phyloP scores from a whole-genome alignment of 2,888 invertebrate species.

The Cerastis leucographa region DNA sequence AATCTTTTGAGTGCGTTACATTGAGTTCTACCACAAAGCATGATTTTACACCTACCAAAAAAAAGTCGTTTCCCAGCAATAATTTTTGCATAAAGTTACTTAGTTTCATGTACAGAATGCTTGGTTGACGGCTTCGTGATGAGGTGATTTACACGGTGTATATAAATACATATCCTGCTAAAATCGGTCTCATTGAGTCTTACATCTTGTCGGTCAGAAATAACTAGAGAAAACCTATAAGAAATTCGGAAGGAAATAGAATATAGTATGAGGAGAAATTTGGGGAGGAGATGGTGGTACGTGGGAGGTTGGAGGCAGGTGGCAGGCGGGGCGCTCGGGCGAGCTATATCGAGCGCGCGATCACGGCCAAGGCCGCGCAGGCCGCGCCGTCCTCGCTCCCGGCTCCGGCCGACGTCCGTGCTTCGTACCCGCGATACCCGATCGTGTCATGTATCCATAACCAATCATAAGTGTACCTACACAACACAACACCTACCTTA shows the following conservation, averaged over 20 bases:
- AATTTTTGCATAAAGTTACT: too few species aligned
- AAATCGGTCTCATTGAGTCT: slow-evolving; percentile 18
- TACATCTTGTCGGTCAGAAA: slow-evolving; percentile 67
- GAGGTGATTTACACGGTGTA: too few species aligned
- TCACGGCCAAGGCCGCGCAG: slow-evolving; percentile 89
- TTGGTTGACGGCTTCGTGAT: too few species aligned
- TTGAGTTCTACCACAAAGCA: too few species aligned
- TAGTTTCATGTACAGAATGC: too few species aligned
- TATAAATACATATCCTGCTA: too few species aligned
- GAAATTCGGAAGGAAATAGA: slow-evolving; percentile 71
- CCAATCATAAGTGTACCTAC: slow-evolving; percentile 33
- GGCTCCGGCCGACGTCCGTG: slow-evolving; percentile 71
- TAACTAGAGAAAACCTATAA: slow-evolving; percentile 74
- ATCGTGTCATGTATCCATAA: slow-evolving; percentile 49
- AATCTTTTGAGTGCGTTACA: too few species aligned
- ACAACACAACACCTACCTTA: slow-evolving; percentile 53
- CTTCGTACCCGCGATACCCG: slow-evolving; percentile 59
- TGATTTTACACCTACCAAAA: too few species aligned
- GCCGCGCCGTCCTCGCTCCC: slow-evolving; percentile 79
- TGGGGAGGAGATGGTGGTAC: slow-evolving; percentile 65
- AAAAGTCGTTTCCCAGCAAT: too few species aligned
- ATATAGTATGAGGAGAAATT: slow-evolving; percentile 71
- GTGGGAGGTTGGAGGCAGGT: slow-evolving; percentile 69
- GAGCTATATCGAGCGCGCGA: slow-evolving; percentile 89
- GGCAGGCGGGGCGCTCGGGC: slow-evolving; percentile 75